Percentiles rank a stretch among this genome's conserved stretches.
phyloP scores from a whole-genome alignment of 2,888 invertebrate species.

The Dynastes grantii region DNA sequence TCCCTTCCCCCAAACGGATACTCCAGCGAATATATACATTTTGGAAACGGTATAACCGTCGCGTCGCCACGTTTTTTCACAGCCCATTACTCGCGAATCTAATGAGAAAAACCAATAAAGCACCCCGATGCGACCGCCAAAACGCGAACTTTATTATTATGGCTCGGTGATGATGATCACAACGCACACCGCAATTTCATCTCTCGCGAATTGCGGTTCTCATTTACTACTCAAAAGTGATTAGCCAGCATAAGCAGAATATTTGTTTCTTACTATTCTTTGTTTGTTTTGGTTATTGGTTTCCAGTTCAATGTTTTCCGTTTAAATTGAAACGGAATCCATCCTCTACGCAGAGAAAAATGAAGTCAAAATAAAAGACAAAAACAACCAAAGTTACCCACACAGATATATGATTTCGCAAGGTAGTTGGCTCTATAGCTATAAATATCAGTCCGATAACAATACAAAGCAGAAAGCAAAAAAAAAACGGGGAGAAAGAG shows the following conservation, averaged over 20 bases:
- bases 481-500: neutral
- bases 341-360: too few species aligned
- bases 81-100: neutral
- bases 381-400: neutral
- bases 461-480: too few species aligned
- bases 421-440: neutral
- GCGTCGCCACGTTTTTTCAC: neutral
- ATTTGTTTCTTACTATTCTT: too few species aligned
- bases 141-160: constrained; percentile 8
- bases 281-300: too few species aligned
- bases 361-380: too few species aligned
- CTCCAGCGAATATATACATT: too few species aligned
- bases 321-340: too few species aligned
- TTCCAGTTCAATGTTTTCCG: too few species aligned
- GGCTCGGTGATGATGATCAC: neutral
- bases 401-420: neutral
- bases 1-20: too few species aligned
- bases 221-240: too few species aligned
- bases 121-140: neutral
- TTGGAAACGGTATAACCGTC: neutral
- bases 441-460: constrained; percentile 3
- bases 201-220: neutral
- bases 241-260: too few species aligned
- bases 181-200: neutral
- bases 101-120: constrained; percentile 15